These are phyloP conservation scores for Philhelius pedissequus DNA, from an alignment of 2,888 invertebrate genomes.

Conservation along the genomic window DNA sequence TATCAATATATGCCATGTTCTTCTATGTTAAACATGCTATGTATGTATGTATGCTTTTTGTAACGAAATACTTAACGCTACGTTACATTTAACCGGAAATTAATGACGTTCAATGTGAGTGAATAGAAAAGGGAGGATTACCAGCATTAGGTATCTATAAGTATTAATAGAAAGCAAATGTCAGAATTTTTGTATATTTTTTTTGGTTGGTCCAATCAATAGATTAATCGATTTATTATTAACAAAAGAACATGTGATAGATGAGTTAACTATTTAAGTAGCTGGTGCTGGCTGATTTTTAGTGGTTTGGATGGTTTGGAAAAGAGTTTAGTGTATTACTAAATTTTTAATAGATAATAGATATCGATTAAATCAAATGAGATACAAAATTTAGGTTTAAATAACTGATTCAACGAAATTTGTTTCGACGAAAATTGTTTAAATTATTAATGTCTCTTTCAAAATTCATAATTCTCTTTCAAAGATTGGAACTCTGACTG, in stretches of 20 bases:
- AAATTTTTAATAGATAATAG: too few species aligned
- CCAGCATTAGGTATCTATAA: background rate
- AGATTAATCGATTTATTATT: background rate
- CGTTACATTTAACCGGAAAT: slow-evolving; percentile 20
- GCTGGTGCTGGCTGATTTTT: background rate
- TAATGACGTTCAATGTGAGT: slow-evolving; percentile 24
- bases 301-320: background rate
- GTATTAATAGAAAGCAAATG: background rate
- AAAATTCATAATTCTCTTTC: too few species aligned
- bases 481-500: too few species aligned
- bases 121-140: background rate
- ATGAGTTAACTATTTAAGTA: background rate
- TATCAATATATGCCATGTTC: background rate
- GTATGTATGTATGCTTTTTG: too few species aligned
- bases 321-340: too few species aligned
- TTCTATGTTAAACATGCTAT: too few species aligned
- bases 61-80: slow-evolving; percentile 15
- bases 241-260: background rate
- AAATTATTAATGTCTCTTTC: too few species aligned
- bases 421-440: too few species aligned
- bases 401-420: too few species aligned
- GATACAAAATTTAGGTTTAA: too few species aligned
- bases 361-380: too few species aligned
- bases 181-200: background rate
- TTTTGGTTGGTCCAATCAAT: background rate